A percentile compares a stretch with the other conserved stretches of the same genome.
Evolutionary conservation across 2,113 vertebrate genomes (phyloP).

Genomic region (Hemibagrus wyckioides): DNA sequence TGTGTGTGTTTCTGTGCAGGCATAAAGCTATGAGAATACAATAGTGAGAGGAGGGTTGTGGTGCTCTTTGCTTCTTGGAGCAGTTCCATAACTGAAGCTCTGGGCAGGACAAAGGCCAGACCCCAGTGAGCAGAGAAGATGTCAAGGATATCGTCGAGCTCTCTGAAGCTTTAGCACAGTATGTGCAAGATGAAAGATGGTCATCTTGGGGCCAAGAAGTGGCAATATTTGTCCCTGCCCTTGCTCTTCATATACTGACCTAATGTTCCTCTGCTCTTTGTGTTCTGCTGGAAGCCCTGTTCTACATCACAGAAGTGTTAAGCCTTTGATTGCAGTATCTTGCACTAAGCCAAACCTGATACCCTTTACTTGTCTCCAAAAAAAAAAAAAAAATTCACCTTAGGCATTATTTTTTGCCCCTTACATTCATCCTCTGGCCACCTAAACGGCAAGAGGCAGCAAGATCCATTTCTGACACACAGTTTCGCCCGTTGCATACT

Average conservation of each 20-base stretch:
- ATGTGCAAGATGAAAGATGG: constrained; percentile 72
- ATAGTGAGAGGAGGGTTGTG: constrained; percentile 21
- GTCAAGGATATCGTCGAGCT: constrained; percentile 64
- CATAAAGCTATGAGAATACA: constrained; percentile 21
- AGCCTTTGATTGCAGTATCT: constrained; percentile 16
- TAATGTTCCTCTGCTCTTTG: background rate
- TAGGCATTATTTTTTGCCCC: background rate
- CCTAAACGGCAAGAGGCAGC: constrained; percentile 30
- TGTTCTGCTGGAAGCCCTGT: background rate
- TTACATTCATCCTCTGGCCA: constrained; percentile 13
- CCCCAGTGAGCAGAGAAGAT: constrained; percentile 69
- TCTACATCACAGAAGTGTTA: background rate
- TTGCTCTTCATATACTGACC: constrained; percentile 42
- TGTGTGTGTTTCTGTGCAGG: constrained; percentile 28
- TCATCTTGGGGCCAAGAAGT: constrained; percentile 57
- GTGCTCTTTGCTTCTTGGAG: constrained; percentile 52
- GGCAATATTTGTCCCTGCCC: constrained; percentile 61
- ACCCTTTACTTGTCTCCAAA: background rate
- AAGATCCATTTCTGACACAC: constrained; percentile 34
- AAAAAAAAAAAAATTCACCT: constrained; percentile 7
- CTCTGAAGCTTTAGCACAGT: constrained; percentile 69
- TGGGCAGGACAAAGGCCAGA: constrained; percentile 62
- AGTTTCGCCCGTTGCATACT: constrained; percentile 51
- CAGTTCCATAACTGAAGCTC: constrained; percentile 52
- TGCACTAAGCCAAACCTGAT: background rate